Evolutionary conservation across 1,140 invertebrate species (phyloP), one percentile per base, ranked within the genome.

Genomic region (Drosophila micromelanica): DNA sequence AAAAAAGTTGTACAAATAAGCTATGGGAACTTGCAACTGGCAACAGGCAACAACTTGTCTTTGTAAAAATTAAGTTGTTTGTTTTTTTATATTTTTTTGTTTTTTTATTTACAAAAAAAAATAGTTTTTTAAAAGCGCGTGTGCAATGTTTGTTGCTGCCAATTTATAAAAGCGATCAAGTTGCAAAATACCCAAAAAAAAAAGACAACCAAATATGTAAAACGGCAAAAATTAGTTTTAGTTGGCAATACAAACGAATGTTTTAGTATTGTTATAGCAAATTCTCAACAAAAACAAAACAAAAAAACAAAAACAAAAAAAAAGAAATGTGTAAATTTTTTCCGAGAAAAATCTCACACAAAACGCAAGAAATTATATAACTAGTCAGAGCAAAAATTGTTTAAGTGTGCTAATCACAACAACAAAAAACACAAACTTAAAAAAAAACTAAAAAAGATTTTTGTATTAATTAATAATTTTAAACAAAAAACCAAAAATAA

Each of bases 251-350:
- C 63, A 69, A 56, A 56, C 3, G 20, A 13, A 48, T 51, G 42
- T 57, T 60, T 52, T 51, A 74, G 78, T 89, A 78, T 87, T 87
- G 81, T 77, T 76, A 76, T 87, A 87, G 82, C 84, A 32, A 87
- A 87, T 87, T 87, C 82, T 89, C 82, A 86, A 52, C 23, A 56
- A 55, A 46, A 8, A 20, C 57, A 57, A 60, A 20, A 9, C 42
- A 49, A 56, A 49, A 48, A 56, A 62, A 68, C 13, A 43, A n/a
- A 40, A 20, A 43, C 4, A 48, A 15, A 65, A 55, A 23, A 67
- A 68, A 68, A 48, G 11, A 30, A 72, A 56, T 56, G 57, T 73
- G 65, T 73, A 73, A 43, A 73, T 73, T 73, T 73, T 71, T 69
- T 69, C 56, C 57, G 54, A 73, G 55, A 80, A 78, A 76, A 72